Evolutionary conservation across 2,888 invertebrate genomes (phyloP), one percentile per base, ranked within the genome.

Genomic region (Amblyjoppa fuscipennis): DNA sequence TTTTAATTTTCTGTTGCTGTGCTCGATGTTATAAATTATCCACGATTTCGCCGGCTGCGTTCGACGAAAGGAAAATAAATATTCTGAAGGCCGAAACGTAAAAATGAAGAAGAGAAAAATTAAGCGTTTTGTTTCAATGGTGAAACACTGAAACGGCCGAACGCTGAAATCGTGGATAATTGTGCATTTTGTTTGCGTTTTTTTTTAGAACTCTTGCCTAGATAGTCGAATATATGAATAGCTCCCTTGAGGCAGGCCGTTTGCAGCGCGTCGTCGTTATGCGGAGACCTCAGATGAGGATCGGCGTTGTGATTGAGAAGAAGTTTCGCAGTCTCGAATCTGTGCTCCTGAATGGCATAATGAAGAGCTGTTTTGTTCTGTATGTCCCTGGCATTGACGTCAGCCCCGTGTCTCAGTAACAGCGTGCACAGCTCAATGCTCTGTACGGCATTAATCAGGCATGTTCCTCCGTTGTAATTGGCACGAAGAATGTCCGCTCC

Each of bases 361-460:
- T 98, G 98, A 91, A 98, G 95, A 80, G 98, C 98, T 86, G 98
- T 97, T 95, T 98, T 98, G 90, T 96, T 97, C 94, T 98, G 98
- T 92, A 97, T 97, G 94, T 99, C 98, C 81, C 96, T 96, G 56
- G 98, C 98, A 95, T 98, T 98, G 5, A 98, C 97, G 90, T 96
- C 96, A 3, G 97, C 98, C 70, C 98, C 98, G 93, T 97, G 96
- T 90, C 96, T 94, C 83, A 99, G 96, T 87, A 98, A 95, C 94
- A 96, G 98, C 84, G 96, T 95, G 94, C 98, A 98, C 71, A 99
- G 95, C 82, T 96, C 96, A 83, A 96, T 96, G 90, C 97, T 97
- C 95, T 98, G 98, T 87, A 98, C 98, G 1, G 98, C 97, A 95
- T 99, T 99, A 90, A 99, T 98, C 87, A 99, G 95, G 94, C 98